phyloP scores from a whole-genome alignment of 2,888 invertebrate species.

The Agapetus fuscipes region DNA sequence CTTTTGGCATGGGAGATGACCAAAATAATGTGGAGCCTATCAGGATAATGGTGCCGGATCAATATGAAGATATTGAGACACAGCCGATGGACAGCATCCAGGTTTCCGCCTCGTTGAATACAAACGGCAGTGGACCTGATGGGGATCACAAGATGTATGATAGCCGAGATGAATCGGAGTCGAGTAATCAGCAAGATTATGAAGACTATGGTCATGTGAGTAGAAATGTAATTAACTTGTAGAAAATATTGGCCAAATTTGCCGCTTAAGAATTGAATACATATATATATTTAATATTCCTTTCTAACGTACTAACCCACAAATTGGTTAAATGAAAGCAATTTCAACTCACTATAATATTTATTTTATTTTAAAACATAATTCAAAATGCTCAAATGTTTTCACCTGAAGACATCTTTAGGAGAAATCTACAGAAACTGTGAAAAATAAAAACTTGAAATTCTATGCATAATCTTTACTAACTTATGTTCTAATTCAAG shows the following conservation, averaged over 20 bases:
- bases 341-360: not conserved
- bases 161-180: slow-evolving; percentile 10
- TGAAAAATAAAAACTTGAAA: no score
- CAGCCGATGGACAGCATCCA: slow-evolving; percentile 21
- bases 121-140: slow-evolving; percentile 10
- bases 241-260: no score
- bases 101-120: slow-evolving; percentile 17
- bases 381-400: no score
- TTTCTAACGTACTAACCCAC: not conserved
- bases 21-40: slow-evolving; percentile 40
- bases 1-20: slow-evolving; percentile 33
- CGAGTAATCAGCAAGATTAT: slow-evolving; percentile 21
- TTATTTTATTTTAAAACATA: not conserved
- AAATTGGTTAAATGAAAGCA: not conserved
- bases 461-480: no score
- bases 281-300: no score
- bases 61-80: slow-evolving; percentile 24
- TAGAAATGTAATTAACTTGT: not conserved
- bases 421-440: no score
- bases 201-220: slow-evolving; percentile 23
- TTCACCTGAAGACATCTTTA: no score
- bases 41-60: slow-evolving; percentile 43
- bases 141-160: slow-evolving; percentile 10
- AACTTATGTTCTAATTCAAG: no score
- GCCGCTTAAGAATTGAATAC: no score